Conservation (phyloP, 2,888 invertebrate genomes). For the Pammene fasciana region DNA sequence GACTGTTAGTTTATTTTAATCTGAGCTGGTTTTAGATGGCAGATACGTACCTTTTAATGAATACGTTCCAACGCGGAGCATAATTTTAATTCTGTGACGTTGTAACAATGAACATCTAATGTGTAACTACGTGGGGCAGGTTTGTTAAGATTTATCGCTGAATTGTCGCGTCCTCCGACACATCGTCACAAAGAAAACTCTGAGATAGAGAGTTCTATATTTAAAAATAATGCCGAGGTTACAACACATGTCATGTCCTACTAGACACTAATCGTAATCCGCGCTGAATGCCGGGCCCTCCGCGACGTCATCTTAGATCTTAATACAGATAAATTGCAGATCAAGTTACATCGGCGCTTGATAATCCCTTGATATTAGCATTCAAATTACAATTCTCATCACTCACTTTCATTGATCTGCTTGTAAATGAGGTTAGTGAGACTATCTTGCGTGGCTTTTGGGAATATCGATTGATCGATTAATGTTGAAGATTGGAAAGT, state of each 20-base stretch:
- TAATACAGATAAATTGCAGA: conserved; percentile 70
- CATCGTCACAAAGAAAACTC: conserved; percentile 31
- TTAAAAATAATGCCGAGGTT: conserved; percentile 39
- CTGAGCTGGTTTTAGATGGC: conserved; percentile 41
- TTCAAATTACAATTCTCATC: conserved; percentile 44
- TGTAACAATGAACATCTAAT: conserved; percentile 26
- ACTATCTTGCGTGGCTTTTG: conserved; percentile 50
- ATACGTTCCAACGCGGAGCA: conserved; percentile 11
- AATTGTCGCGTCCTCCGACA: conserved; percentile 25
- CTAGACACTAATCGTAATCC: conserved; percentile 60
- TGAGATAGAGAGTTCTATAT: conserved; percentile 34
- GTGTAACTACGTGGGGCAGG: conserved; percentile 8
- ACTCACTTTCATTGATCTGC: conserved; percentile 40
- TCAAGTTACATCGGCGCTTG: conserved; percentile 52
- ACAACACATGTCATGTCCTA: conserved; percentile 37
- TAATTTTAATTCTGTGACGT: conserved; percentile 21
- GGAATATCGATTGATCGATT: conserved; percentile 53
- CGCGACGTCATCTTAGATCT: conserved; percentile 57
- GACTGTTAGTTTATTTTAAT: conserved; percentile 48
- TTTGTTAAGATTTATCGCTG: conserved; percentile 33
- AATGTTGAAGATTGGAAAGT: conserved; percentile 50
- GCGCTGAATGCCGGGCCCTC: conserved; percentile 54
- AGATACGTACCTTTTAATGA: conserved; percentile 36
- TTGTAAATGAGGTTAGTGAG: conserved; percentile 55
- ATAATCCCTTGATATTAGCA: conserved; percentile 55